phyloP scores from a whole-genome alignment of 2,888 invertebrate species.

The Plebejus anna region DNA sequence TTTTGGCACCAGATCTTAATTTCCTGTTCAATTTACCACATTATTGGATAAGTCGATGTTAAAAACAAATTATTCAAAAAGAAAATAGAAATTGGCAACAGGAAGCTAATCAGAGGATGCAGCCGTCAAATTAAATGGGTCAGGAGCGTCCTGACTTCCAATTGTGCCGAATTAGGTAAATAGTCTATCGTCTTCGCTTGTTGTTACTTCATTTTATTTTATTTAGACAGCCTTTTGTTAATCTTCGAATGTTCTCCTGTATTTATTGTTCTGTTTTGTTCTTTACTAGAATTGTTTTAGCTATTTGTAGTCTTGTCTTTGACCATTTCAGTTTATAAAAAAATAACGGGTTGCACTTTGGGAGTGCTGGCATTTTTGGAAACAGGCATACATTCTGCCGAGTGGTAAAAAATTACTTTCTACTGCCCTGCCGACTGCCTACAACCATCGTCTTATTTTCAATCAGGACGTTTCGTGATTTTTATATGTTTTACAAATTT shows the following conservation, averaged over 20 bases:
- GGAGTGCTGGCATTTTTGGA: too few relatives aligned
- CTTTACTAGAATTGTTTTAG: not conserved
- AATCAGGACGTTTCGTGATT: not conserved
- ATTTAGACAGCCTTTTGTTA: not conserved
- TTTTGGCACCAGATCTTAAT: not conserved
- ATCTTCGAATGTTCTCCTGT: not conserved
- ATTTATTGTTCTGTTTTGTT: not conserved
- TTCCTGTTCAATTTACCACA: not conserved
- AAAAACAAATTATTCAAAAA: slow-evolving; percentile 43
- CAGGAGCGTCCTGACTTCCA: slow-evolving; percentile 52
- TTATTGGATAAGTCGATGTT: slow-evolving; percentile 43
- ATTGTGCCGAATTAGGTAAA: slow-evolving; percentile 68
- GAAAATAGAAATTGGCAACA: slow-evolving; percentile 70
- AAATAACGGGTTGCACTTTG: not conserved
- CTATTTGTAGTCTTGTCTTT: not conserved
- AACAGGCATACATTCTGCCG: not conserved
- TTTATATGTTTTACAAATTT: not conserved
- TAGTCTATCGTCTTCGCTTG: slow-evolving; percentile 45
- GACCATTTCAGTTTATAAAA: not conserved
- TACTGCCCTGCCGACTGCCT: too few relatives aligned
- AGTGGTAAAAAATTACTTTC: not conserved
- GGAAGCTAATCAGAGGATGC: slow-evolving; percentile 69
- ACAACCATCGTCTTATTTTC: not conserved
- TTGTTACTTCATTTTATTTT: slow-evolving; percentile 34
- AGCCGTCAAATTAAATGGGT: slow-evolving; percentile 66